Percentiles rank a stretch among this genome's conserved stretches.
These are phyloP conservation scores for Tetragnatha versicolor DNA, from an alignment of 1,140 invertebrate species.

Conservation along the genomic window DNA sequence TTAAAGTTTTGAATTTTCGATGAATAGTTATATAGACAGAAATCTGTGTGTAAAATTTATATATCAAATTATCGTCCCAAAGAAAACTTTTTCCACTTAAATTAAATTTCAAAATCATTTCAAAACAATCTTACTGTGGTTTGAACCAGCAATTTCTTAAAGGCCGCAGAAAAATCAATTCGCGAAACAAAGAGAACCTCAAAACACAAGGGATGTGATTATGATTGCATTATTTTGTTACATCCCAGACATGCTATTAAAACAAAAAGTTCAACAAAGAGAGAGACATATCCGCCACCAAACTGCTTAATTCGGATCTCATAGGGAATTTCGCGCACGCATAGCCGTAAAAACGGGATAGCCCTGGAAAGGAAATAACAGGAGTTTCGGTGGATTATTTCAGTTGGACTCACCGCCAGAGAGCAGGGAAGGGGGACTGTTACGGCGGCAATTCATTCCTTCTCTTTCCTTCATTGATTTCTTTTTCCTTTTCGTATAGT, in stretches of 20 bases:
- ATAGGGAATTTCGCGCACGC: conserved; percentile 39
- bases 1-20: too few relatives aligned
- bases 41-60: too few relatives aligned
- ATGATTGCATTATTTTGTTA: neutral
- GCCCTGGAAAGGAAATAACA: conserved; percentile 33
- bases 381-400: conserved; percentile 32
- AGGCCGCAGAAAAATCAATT: neutral
- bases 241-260: neutral
- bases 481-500: conserved; percentile 1
- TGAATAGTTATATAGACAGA: too few relatives aligned
- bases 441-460: conserved; percentile 36
- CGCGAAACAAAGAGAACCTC: neutral
- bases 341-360: conserved; percentile 39
- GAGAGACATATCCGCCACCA: neutral
- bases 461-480: conserved; percentile 38
- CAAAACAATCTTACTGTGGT: neutral
- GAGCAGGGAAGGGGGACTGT: conserved; percentile 25
- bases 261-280: neutral
- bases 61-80: too few relatives aligned
- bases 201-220: neutral
- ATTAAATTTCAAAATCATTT: too few relatives aligned
- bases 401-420: neutral
- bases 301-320: conserved; percentile 32
- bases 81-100: too few relatives aligned
- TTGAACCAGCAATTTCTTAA: neutral